Evolutionary conservation across 2,888 invertebrate species (phyloP).

Genomic region (Epirrhoe tristata): DNA sequence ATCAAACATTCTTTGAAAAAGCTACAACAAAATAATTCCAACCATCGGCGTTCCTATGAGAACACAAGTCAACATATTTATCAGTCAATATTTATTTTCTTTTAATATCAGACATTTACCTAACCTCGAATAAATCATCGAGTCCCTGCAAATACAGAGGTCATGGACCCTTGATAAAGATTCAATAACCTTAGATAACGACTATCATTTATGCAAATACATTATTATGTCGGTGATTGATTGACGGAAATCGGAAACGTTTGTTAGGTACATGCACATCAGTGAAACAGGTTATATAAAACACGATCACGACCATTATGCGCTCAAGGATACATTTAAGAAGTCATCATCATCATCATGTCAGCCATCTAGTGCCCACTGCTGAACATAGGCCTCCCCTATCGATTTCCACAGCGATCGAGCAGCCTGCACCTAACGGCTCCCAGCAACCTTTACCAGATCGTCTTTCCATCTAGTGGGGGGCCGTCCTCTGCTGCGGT

Average conservation of each 20-base stretch:
- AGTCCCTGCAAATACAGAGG: slow-evolving; percentile 56
- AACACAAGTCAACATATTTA: neutral
- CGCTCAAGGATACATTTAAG: no score
- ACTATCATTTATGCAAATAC: slow-evolving; percentile 63
- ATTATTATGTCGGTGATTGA: slow-evolving; percentile 32
- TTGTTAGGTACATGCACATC: neutral
- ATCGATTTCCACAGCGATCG: no score
- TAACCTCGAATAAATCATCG: slow-evolving; percentile 48
- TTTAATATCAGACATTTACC: slow-evolving; percentile 32
- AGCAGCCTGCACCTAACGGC: no score
- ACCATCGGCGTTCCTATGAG: neutral
- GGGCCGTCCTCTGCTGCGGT: no score
- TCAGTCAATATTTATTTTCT: slow-evolving; percentile 10
- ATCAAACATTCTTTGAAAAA: neutral
- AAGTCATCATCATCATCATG: no score
- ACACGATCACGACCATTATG: no score
- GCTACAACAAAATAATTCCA: neutral
- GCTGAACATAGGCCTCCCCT: no score
- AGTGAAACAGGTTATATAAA: neutral
- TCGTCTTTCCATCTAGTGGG: no score
- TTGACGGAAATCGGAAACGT: slow-evolving; percentile 26
- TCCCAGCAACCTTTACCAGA: no score
- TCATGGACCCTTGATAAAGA: slow-evolving; percentile 72
- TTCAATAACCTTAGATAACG: slow-evolving; percentile 70
- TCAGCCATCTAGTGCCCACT: no score